Percentiles rank a stretch among this genome's conserved stretches.
phyloP scores from a whole-genome alignment of 2,113 vertebrate species.

The Xerus inauris region DNA sequence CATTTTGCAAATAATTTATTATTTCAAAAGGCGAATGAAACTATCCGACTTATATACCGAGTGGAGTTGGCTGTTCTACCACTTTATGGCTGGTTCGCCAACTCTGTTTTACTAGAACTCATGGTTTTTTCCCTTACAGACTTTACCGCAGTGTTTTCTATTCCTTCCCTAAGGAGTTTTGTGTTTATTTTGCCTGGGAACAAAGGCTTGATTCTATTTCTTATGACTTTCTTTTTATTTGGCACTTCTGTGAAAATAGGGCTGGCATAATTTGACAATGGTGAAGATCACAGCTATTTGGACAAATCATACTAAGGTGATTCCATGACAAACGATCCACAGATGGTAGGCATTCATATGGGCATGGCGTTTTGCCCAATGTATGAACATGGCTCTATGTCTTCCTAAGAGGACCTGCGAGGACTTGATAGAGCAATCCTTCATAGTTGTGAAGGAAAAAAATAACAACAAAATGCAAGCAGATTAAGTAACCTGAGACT shows the following conservation, averaged over 20 bases:
- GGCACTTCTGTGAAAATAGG: neutral
- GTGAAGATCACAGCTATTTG: neutral
- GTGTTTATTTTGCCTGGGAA: neutral
- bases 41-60: neutral
- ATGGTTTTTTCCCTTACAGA: neutral
- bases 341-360: neutral
- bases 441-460: neutral
- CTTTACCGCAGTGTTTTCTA: neutral
- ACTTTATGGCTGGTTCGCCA: neutral
- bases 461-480: neutral
- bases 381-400: neutral
- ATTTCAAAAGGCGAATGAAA: slow-evolving; percentile 34
- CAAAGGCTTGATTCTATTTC: neutral
- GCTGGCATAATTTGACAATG: neutral
- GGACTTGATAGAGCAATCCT: neutral
- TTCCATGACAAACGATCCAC: neutral
- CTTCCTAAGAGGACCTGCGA: neutral
- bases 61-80: neutral
- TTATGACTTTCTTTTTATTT: neutral
- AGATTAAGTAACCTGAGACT: neutral
- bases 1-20: neutral
- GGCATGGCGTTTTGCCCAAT: neutral
- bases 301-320: neutral
- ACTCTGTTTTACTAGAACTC: neutral
- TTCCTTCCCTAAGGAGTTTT: neutral